Evolutionary conservation across 1,140 invertebrate genomes (phyloP).

Genomic region (Sarcophaga peregrina): DNA sequence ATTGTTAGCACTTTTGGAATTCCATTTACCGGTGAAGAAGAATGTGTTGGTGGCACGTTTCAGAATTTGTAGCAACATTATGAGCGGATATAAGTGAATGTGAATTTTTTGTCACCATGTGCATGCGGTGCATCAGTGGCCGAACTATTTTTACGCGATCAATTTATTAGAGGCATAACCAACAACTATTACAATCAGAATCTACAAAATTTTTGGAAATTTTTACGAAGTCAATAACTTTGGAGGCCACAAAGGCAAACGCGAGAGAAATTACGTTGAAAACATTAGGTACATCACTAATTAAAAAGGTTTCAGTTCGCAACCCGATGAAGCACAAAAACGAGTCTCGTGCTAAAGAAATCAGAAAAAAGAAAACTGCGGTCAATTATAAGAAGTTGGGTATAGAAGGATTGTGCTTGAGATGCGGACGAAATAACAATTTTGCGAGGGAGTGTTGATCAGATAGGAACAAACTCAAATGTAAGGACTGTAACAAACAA

Average conservation of each 20-base stretch:
- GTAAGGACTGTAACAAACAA: not conserved
- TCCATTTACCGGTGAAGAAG: conserved; percentile 6
- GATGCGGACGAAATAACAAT: too few relatives aligned
- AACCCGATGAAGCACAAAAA: not conserved
- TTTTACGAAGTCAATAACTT: not conserved
- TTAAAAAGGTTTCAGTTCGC: too few relatives aligned
- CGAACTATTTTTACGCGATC: too few relatives aligned
- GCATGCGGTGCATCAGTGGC: too few relatives aligned
- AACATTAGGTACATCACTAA: too few relatives aligned
- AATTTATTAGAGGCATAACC: too few relatives aligned
- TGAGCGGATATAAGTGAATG: not conserved
- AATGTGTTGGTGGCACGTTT: conserved; percentile 28
- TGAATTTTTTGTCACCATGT: conserved; percentile 24
- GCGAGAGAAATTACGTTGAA: conserved; percentile 6
- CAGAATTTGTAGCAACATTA: conserved; percentile 17
- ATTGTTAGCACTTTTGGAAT: not conserved
- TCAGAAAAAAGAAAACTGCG: too few relatives aligned
- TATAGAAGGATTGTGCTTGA: too few relatives aligned
- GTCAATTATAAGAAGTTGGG: too few relatives aligned
- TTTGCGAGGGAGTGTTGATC: not conserved
- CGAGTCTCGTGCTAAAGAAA: not conserved
- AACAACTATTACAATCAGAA: too few relatives aligned
- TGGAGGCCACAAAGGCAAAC: conserved; percentile 8
- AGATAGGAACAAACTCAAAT: conserved; percentile 5
- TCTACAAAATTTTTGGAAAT: not conserved